Evolutionary conservation across 2,797 vertebrate genomes (phyloP).

Genomic region (Acropternis orthonyx): DNA sequence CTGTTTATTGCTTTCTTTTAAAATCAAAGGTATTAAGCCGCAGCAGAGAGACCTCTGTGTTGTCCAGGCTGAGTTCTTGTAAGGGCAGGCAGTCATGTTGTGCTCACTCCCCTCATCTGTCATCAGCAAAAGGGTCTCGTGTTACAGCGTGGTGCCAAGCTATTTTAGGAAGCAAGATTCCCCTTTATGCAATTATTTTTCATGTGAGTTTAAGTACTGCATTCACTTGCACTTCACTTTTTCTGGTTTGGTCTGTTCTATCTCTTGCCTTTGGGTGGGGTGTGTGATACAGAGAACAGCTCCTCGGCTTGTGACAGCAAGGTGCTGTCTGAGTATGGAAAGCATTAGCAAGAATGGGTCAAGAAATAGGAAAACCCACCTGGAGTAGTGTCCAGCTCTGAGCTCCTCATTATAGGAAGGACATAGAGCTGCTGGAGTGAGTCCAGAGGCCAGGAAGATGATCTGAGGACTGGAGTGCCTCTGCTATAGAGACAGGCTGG

Average conservation of each 20-base stretch:
- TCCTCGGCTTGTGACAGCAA: not conserved
- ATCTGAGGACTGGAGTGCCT: not conserved
- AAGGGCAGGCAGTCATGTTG: not conserved
- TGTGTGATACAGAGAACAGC: not conserved
- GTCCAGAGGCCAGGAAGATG: not conserved
- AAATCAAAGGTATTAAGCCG: not conserved
- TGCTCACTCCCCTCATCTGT: not conserved
- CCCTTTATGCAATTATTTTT: slow-evolving; percentile 28
- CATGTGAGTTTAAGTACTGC: not conserved
- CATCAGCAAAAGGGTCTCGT: not conserved
- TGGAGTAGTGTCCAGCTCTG: not conserved
- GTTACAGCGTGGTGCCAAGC: not conserved
- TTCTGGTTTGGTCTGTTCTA: not conserved
- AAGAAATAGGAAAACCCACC: not conserved
- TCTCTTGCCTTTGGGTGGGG: not conserved
- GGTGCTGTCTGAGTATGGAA: not conserved
- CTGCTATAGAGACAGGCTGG: not conserved
- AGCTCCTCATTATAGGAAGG: not conserved
- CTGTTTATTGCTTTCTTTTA: slow-evolving; percentile 26
- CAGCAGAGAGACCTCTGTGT: not conserved
- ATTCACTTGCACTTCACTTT: not conserved
- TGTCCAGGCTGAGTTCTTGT: not conserved
- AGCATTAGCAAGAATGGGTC: not conserved
- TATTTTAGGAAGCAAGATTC: slow-evolving; percentile 20
- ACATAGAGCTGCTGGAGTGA: not conserved